These are phyloP conservation scores for Neodontobutis hainanensis DNA, from an alignment of 2,113 vertebrate genomes.

Conservation along the genomic window DNA sequence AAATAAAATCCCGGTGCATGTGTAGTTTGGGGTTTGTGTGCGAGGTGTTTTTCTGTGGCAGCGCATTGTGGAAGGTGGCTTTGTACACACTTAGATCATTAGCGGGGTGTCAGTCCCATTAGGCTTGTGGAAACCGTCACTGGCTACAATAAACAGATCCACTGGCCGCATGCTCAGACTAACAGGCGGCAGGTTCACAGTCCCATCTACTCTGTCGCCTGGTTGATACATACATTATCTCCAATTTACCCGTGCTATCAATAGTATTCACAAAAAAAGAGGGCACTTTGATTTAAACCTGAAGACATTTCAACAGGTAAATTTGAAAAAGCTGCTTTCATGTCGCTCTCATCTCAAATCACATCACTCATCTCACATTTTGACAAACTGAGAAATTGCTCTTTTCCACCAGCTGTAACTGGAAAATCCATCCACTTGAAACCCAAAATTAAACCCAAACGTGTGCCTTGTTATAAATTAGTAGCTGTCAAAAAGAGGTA, in stretches of 20 bases:
- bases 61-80: conserved; percentile 86
- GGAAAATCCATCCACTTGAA: conserved; percentile 56
- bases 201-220: conserved; percentile 62
- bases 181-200: conserved; percentile 80
- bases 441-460: conserved; percentile 50
- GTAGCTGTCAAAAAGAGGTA: conserved; percentile 51
- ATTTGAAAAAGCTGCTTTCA: too few species aligned
- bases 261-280: too few species aligned
- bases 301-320: too few species aligned
- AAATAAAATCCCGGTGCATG: conserved; percentile 82
- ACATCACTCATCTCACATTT: background rate
- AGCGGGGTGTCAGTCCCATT: conserved; percentile 93
- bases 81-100: conserved; percentile 94
- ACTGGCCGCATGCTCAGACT: conserved; percentile 85
- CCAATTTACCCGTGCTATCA: background rate
- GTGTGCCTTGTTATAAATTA: conserved; percentile 57
- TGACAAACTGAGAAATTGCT: conserved; percentile 47
- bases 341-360: too few species aligned
- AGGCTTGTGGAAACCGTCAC: conserved; percentile 94
- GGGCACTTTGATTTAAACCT: too few species aligned
- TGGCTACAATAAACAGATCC: conserved; percentile 94
- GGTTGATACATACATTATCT: too few species aligned
- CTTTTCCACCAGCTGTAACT: conserved; percentile 32
- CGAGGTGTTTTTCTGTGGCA: conserved; percentile 90
- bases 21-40: conserved; percentile 82